phyloP scores from a whole-genome alignment of 2,888 invertebrate species.

The Kryphioiulus occultus region DNA sequence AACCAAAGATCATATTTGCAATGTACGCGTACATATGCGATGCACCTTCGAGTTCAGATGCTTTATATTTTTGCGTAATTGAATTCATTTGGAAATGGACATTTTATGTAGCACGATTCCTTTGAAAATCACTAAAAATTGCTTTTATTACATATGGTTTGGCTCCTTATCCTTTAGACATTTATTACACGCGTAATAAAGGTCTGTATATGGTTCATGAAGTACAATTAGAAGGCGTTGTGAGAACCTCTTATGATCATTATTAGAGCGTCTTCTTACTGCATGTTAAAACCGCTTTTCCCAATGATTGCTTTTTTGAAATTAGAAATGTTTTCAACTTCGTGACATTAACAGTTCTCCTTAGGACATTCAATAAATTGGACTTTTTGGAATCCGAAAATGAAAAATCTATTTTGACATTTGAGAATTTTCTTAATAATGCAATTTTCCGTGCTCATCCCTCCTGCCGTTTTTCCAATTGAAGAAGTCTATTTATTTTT shows the following conservation, averaged over 20 bases:
- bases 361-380: background rate
- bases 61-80: too few relatives aligned
- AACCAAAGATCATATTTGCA: background rate
- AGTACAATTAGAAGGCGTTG: too few relatives aligned
- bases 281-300: background rate
- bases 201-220: too few relatives aligned
- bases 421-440: background rate
- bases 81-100: too few relatives aligned
- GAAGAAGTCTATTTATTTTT: background rate
- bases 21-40: too few relatives aligned
- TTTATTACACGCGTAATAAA: too few relatives aligned
- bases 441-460: background rate
- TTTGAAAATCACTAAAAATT: too few relatives aligned
- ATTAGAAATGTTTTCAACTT: background rate
- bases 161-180: too few relatives aligned
- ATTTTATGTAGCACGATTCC: too few relatives aligned
- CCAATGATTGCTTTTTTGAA: background rate
- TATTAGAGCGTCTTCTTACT: background rate
- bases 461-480: constrained; percentile 8
- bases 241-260: background rate
- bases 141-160: too few relatives aligned
- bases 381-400: background rate
- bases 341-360: background rate
- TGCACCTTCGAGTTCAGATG: too few relatives aligned
- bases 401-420: background rate